Evolutionary conservation across 2,113 vertebrate species (phyloP).

Genomic region (Speoplatyrhinus poulsoni): DNA sequence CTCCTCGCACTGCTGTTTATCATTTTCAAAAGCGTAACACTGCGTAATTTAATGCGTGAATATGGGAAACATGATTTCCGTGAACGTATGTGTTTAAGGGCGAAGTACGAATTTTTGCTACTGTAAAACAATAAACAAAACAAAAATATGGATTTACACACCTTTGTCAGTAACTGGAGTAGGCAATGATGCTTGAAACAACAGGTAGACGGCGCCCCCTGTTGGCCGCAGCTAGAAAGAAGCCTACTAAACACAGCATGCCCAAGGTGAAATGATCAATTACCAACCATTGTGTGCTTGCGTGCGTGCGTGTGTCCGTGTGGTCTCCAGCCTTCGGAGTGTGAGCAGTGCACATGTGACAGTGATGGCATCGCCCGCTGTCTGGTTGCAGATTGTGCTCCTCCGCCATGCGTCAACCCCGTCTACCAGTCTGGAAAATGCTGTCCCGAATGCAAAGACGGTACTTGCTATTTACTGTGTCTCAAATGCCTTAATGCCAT

Average conservation of each 20-base stretch:
- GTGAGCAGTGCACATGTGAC: constrained; percentile 83
- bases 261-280: constrained; percentile 13
- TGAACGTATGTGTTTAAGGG: too few species aligned
- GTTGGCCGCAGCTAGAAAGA: constrained; percentile 15
- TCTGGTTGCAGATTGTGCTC: constrained; percentile 82
- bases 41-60: too few species aligned
- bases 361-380: constrained; percentile 81
- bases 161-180: background rate
- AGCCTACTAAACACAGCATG: background rate
- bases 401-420: constrained; percentile 82
- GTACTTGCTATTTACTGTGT: constrained; percentile 52
- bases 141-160: background rate
- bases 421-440: constrained; percentile 80
- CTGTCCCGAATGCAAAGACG: constrained; percentile 81
- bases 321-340: constrained; percentile 78
- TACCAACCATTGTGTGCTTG: constrained; percentile 13
- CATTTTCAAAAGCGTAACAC: too few species aligned
- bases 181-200: background rate
- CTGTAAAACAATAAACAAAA: background rate
- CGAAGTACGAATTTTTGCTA: too few species aligned
- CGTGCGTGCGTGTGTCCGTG: constrained; percentile 10
- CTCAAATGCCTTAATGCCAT: too few species aligned
- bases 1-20: too few species aligned
- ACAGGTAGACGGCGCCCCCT: constrained; percentile 60
- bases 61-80: too few species aligned